Evolutionary conservation across 2,113 vertebrate genomes (phyloP), one percentile per base, ranked within the genome.

Genomic region (Cyphomyrus plagiostoma): DNA sequence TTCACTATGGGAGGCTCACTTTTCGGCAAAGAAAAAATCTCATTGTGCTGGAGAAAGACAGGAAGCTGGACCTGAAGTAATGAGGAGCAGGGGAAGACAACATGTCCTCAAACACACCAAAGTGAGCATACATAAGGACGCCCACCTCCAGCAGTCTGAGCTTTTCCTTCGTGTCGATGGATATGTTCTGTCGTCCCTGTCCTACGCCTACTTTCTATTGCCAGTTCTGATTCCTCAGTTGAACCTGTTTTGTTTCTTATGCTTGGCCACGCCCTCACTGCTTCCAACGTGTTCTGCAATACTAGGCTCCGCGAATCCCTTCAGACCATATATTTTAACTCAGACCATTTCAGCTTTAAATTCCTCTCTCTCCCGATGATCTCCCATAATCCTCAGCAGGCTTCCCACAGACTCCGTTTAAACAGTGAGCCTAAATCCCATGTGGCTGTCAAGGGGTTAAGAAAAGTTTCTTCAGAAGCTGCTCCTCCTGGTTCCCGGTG

Each of bases 381-480:
- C 85, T 87, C 30, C 26, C 85, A 87, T 87, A 39, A 87, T 87
- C 85, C 85, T 39, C 85, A 49, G 48, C 13, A 53, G 21, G n/a
- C 50, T 53, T 87, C 85, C 50, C 85, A 8, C 15, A 56, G 48
- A 87, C 48, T 56, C 50, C 26, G 26, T 45, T 48, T 48, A 84
- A 82, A 48, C 21, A 48, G 10, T 11, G 50, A 35, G 26, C 39
- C 80, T 45, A 17, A 56, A 53, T 39, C 26, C 85, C n/a, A 48
- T 0, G 85, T 30, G 23, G 48, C 50, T 53, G 35, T 48, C 4
- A 53, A 39, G 42, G 42, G 42, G 39, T 45, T 23, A 45, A 23
- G 21, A 53, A 87, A 87, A 53, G 50, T 50, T 52, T 56, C 85
- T 53, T 42, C 85, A n/a, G 35, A 56, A 56, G 50, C 50, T 17